Conservation (phyloP, 92 coral and sea anemone genomes). For the Zoanthus gigantus region DNA sequence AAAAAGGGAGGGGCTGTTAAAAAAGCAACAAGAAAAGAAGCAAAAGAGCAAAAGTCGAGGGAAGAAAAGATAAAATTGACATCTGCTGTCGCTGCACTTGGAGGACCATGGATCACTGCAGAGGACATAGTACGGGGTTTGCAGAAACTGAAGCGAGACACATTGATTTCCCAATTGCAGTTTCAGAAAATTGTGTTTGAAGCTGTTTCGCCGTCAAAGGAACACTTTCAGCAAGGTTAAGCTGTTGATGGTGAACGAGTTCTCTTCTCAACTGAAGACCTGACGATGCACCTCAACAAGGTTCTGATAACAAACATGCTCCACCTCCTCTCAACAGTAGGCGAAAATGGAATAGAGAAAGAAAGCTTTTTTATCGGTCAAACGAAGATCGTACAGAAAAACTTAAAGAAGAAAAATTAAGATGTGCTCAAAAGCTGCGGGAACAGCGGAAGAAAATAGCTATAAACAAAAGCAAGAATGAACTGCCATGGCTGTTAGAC, state of each 20-base stretch:
- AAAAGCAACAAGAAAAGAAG: slow-evolving; percentile 45
- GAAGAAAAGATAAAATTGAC: slow-evolving; percentile 43
- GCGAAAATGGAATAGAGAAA: background rate
- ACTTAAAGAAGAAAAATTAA: too few relatives aligned
- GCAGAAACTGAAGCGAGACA: slow-evolving; percentile 34
- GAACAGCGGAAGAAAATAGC: too few relatives aligned
- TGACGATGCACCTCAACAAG: slow-evolving; percentile 18
- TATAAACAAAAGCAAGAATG: too few relatives aligned
- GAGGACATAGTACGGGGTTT: background rate
- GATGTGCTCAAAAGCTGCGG: too few relatives aligned
- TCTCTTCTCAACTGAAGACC: slow-evolving; percentile 40
- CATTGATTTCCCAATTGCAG: slow-evolving; percentile 32
- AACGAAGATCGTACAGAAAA: background rate
- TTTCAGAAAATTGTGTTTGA: slow-evolving; percentile 20
- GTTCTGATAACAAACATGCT: slow-evolving; percentile 12
- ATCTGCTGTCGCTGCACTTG: slow-evolving; percentile 39
- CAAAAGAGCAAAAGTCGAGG: background rate
- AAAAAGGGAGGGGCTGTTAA: slow-evolving; percentile 40
- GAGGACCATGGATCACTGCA: slow-evolving; percentile 42
- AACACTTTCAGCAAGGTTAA: slow-evolving; percentile 52
- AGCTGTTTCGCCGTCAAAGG: slow-evolving; percentile 28
- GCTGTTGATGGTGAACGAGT: slow-evolving; percentile 26
- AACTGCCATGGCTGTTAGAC: too few relatives aligned
- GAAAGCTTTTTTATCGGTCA: background rate
- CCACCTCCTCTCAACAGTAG: slow-evolving; percentile 1